phyloP scores from a whole-genome alignment of 2,888 invertebrate genomes.

The Megalurothrips usitatus region DNA sequence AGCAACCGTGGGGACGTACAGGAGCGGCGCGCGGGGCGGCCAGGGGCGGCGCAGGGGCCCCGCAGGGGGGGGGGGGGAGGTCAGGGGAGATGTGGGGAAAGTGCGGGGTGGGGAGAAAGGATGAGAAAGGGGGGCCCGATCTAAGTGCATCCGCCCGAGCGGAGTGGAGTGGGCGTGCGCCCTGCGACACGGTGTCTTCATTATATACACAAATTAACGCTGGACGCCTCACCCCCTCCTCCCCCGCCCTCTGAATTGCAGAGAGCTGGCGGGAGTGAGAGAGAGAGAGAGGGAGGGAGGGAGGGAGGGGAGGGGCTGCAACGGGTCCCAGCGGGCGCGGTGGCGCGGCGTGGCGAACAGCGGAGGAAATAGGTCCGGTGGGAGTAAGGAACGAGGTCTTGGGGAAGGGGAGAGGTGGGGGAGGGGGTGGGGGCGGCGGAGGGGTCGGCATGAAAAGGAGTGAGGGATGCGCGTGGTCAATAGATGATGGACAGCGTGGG shows the following conservation, averaged over 20 bases:
- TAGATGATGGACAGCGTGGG: no score
- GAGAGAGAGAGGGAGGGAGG: background rate
- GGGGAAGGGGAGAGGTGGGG: background rate
- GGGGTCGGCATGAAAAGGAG: background rate
- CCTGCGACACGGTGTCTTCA: slow-evolving; percentile 17
- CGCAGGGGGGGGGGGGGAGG: background rate
- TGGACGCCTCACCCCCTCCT: background rate
- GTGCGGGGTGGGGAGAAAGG: background rate
- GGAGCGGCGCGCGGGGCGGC: no score
- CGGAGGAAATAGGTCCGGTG: background rate
- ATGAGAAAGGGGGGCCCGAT: background rate
- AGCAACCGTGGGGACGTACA: no score
- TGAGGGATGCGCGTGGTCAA: no score
- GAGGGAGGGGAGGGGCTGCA: background rate
- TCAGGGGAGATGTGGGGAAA: no score
- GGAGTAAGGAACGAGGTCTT: background rate
- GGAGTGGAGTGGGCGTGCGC: background rate
- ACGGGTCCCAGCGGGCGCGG: background rate
- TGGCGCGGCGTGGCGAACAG: background rate
- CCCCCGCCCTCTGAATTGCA: background rate
- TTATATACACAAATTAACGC: slow-evolving; percentile 16
- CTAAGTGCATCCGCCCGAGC: background rate
- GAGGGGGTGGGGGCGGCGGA: background rate
- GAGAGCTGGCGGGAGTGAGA: background rate
- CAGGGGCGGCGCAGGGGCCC: no score